Percentiles rank a stretch among this genome's conserved stretches.
Evolutionary conservation across 2,113 vertebrate genomes (phyloP).

Genomic region (Callocephalon fimbriatum): DNA sequence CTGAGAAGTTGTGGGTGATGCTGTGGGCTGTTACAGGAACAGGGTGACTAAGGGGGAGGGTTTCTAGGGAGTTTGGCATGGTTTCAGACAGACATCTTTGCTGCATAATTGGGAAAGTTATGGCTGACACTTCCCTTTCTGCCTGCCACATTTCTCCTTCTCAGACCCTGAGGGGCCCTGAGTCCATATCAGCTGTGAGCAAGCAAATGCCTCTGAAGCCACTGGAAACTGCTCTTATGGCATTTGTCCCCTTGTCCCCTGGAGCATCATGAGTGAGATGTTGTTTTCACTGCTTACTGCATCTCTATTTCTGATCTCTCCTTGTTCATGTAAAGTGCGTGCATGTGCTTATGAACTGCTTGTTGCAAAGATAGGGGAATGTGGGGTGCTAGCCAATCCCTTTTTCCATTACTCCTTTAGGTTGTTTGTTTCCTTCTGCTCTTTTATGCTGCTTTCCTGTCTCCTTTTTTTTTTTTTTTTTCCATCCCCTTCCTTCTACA

Average conservation of each 20-base stretch:
- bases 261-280: background rate
- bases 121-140: background rate
- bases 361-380: constrained; percentile 16
- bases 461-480: background rate
- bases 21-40: background rate
- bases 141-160: background rate
- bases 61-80: background rate
- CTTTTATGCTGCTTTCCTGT: background rate
- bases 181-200: background rate
- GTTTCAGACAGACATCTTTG: background rate
- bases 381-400: background rate
- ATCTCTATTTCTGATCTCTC: background rate
- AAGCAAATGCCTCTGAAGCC: background rate
- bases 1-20: rapidly evolving
- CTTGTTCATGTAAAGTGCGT: background rate
- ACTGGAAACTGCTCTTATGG: background rate
- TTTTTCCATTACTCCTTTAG: background rate
- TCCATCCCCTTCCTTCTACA: background rate
- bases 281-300: background rate
- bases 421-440: background rate
- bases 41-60: rapidly evolving
- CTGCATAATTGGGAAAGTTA: background rate
- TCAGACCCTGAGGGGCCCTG: background rate
- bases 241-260: background rate
- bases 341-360: background rate